Evolutionary conservation across 1,140 invertebrate genomes (phyloP), one percentile per base, ranked within the genome.

Genomic region (Drosophila lacertosa): DNA sequence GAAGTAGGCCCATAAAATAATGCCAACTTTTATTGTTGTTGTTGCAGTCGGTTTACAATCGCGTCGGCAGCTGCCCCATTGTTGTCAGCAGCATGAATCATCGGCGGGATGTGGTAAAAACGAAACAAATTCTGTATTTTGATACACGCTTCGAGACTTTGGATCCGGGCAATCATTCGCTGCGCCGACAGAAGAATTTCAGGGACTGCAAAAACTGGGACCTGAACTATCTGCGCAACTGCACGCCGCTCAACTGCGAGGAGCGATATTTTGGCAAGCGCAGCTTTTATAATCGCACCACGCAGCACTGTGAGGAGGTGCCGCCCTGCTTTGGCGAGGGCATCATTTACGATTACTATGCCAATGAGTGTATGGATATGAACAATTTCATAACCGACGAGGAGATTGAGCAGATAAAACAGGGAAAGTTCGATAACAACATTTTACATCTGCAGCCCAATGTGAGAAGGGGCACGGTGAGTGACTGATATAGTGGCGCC

Each of bases 181-280:
- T 89, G 16, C 58, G 77, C 1, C 63, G 55, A 18, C 57, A 71
- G n/a, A 72, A 67, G 24, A 58, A 77, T 29, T 90, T 74, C 9
- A 45, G n/a, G 13, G 69, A 89, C 32, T 91, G 89, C 33, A 59
- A 54, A 0, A 90, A 79, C 62, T 91, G 82, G 82, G 90, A 91
- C 51, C 63, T 76, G 33, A 66, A 91, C 24, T 91, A 91, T 24
- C 62, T 90, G 0, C 44, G 45, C 0, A 89, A 91, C 33, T 91
- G 90, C 50, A 78, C 67, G 4, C 90, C 90, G 0, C 50, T 89
- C 0, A 72, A 89, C 22, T 91, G 90, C 63, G 83, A 91, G 55
- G 83, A 89, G 42, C 88, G 78, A 0, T 91, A 91, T 35, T 91
- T 91, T 58, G 90, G 90, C 0, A 45, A 74, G 18, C 80, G 83